Evolutionary conservation across 2,113 vertebrate genomes (phyloP), one percentile per base, ranked within the genome.

Genomic region (Agapornis roseicollis): DNA sequence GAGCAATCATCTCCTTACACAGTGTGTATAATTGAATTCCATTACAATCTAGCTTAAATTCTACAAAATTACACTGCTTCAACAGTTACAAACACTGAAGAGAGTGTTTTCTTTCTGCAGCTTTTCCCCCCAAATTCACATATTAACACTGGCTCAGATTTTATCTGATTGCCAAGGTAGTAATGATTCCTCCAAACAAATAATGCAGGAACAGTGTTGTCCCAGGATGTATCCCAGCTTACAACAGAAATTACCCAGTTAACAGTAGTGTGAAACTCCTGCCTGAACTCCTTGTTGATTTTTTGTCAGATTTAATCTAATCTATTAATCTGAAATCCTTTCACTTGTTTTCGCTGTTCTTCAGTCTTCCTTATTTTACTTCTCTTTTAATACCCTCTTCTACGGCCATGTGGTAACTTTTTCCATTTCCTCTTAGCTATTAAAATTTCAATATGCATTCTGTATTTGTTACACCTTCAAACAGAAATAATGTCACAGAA

Each of bases 261-360:
- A 83, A 49, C 41, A 20, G 24, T 15, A 42, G 18, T 66, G 17
- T n/a, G 55, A 80, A 85, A 35, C 27, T 76, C n/a, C 31, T 22
- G 42, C n/a, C 35, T 88, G 50, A 88, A 71, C 65, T 68, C 22
- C 18, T 23, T 53, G 73, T 83, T 80, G 70, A 78, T 86, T 83
- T 90, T 80, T 80, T 39, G 85, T 74, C 42, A 76, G 50, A 95
- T 60, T 90, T 92, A 88, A 95, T 93, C 68, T 88, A 87, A 80
- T 90, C 24, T 77, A 41, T 92, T 87, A 35, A 69, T 19, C 47
- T 88, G 55, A 92, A 53, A 94, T 49, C 29, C 25, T 74, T 87
- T 80, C 27, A 14, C 60, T 70, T 33, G 13, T 77, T 80, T 83
- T 49, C 28, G 42, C 46, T 73, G 35, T 37, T 39, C 8, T 90